These are phyloP conservation scores for Eurois occulta DNA, from an alignment of 2,888 invertebrate species.

Conservation along the genomic window DNA sequence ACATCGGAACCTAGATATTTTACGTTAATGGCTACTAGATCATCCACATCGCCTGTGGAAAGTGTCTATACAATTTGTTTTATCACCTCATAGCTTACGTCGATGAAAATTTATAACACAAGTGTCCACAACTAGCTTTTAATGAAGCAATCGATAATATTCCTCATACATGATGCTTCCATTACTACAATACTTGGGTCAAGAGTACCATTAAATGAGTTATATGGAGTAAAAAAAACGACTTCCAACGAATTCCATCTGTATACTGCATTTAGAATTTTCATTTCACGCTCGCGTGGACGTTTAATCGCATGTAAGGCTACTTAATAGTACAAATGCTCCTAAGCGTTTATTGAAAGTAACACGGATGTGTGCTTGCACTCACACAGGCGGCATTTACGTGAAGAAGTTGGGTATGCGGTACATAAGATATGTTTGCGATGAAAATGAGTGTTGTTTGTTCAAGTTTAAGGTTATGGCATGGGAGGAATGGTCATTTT, in stretches of 20 bases:
- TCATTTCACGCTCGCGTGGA: conserved; percentile 82
- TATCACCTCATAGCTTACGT: conserved; percentile 36
- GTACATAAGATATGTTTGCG: conserved; percentile 37
- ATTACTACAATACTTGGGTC: conserved; percentile 65
- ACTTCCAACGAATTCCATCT: conserved; percentile 65
- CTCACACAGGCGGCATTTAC: conserved; percentile 33
- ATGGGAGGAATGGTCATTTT: too few relatives aligned
- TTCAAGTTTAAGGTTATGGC: conserved; percentile 26
- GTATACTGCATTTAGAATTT: conserved; percentile 73
- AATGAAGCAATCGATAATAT: conserved; percentile 59
- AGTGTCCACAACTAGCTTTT: conserved; percentile 29
- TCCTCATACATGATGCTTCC: conserved; percentile 41
- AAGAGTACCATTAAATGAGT: conserved; percentile 73
- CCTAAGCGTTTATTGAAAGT: conserved; percentile 76
- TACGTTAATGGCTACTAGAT: conserved; percentile 42
- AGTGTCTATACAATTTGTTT: conserved; percentile 30
- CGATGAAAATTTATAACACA: conserved; percentile 37
- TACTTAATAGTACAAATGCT: conserved; percentile 77
- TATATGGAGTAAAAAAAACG: conserved; percentile 63
- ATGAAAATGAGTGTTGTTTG: conserved; percentile 46
- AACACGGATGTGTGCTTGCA: conserved; percentile 54
- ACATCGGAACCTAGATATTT: conserved; percentile 43
- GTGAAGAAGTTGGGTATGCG: conserved; percentile 28
- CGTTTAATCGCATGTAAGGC: conserved; percentile 80
- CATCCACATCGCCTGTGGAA: conserved; percentile 20